These are phyloP conservation scores for Hermaeophaga mercurialis DNA, from an alignment of 2,888 invertebrate species.

Conservation along the genomic window DNA sequence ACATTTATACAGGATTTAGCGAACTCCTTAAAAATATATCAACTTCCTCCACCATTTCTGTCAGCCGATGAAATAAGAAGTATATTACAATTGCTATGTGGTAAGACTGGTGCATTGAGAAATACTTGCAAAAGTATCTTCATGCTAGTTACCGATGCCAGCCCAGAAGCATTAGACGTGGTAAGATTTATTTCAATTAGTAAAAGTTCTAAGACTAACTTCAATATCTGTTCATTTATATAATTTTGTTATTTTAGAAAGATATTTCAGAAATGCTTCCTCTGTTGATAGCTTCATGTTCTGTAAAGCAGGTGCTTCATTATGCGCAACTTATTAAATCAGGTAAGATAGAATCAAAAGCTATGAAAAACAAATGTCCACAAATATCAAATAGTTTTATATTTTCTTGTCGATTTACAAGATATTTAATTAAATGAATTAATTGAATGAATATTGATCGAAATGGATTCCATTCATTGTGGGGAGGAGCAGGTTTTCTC, in stretches of 20 bases:
- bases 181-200: background rate
- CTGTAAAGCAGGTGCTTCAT: constrained; percentile 71
- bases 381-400: too few species aligned
- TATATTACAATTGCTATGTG: background rate
- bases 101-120: background rate
- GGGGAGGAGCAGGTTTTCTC: too few species aligned
- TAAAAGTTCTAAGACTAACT: too few species aligned
- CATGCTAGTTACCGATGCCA: background rate
- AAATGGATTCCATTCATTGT: too few species aligned
- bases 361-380: too few species aligned
- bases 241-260: too few species aligned
- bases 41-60: constrained; percentile 32
- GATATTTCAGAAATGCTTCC: too few species aligned
- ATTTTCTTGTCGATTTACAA: too few species aligned
- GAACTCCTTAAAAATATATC: constrained; percentile 28
- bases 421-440: too few species aligned
- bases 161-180: background rate
- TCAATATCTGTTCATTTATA: too few species aligned
- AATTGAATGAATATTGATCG: too few species aligned
- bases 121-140: background rate
- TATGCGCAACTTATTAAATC: constrained; percentile 67
- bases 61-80: background rate
- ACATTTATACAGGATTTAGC: constrained; percentile 33
- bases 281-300: constrained; percentile 32
- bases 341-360: constrained; percentile 34